These are phyloP conservation scores for Aplysina aerophoba DNA, from an alignment of 37 sponge, comb jelly and placozoan genomes.

Conservation along the genomic window DNA sequence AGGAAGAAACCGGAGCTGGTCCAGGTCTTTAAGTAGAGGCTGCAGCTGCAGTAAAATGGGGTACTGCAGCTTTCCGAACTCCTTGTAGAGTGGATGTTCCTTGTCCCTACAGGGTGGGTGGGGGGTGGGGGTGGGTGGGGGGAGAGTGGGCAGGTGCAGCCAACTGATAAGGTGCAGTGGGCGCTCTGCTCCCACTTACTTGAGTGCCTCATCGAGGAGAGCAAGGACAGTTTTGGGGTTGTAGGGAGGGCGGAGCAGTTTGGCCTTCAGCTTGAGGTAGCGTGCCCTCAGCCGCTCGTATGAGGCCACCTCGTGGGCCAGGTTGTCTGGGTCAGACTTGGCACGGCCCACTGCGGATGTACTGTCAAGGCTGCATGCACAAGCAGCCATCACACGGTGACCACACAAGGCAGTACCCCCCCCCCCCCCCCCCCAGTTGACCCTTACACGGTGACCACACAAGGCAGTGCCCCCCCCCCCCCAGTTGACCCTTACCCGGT, in stretches of 20 bases:
- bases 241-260: neutral
- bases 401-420: neutral
- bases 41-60: conserved; percentile 50
- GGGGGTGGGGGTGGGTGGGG: conserved; percentile 4
- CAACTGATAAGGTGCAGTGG: neutral
- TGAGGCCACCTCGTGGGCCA: neutral
- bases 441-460: neutral
- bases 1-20: conserved; percentile 28
- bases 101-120: conserved; percentile 39
- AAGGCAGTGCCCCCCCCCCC: neutral
- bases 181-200: conserved; percentile 27
- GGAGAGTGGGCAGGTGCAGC: neutral
- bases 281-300: neutral
- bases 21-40: conserved; percentile 45
- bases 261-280: neutral
- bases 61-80: conserved; percentile 75
- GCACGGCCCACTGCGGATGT: neutral
- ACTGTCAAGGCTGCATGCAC: neutral
- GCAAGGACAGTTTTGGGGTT: conserved; percentile 33
- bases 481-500: neutral
- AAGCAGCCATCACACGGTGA: neutral
- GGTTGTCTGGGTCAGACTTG: conserved; percentile 2
- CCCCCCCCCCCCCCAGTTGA: no score
- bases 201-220: conserved; percentile 57
- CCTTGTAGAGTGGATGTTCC: conserved; percentile 76